phyloP scores from a whole-genome alignment of 1,140 invertebrate species.

The Drosophila guanche region DNA sequence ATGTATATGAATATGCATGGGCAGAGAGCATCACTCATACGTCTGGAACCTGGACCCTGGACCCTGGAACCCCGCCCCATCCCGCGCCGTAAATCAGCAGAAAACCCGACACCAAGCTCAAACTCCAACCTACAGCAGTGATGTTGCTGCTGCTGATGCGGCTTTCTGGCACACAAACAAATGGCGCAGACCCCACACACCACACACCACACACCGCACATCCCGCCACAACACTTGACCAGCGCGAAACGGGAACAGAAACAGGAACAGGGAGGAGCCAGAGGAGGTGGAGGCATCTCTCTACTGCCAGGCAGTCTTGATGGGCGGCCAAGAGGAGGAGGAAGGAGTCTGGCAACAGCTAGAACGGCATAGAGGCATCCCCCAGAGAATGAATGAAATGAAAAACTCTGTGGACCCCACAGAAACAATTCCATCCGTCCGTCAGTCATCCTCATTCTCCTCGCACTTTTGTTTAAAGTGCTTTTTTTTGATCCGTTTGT shows the following conservation, averaged over 20 bases:
- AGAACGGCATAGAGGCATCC: too few species aligned
- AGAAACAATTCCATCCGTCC: constrained; percentile 29
- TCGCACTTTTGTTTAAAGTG: constrained; percentile 36
- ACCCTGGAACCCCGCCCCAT: constrained; percentile 28
- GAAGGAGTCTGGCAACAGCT: too few species aligned
- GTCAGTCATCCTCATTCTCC: constrained; percentile 5
- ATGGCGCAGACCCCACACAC: constrained; percentile 38
- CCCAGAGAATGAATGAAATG: constrained; percentile 42
- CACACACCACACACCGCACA: constrained; percentile 7
- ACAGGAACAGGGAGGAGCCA: neutral
- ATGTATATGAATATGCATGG: constrained; percentile 78
- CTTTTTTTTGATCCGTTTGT: constrained; percentile 15
- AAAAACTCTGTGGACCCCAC: constrained; percentile 5
- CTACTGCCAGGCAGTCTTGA: constrained; percentile 8
- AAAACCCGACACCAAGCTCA: constrained; percentile 19
- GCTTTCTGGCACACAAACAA: constrained; percentile 72
- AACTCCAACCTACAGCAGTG: neutral
- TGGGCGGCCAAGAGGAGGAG: constrained; percentile 5
- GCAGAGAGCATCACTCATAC: constrained; percentile 66
- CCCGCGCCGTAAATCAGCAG: constrained; percentile 61
- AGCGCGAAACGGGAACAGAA: constrained; percentile 42
- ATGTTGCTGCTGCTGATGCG: constrained; percentile 38
- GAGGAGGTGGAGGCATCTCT: neutral
- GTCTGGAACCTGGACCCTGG: constrained; percentile 7
- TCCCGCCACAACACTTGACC: constrained; percentile 66